A percentile compares a stretch with the other conserved stretches of the same genome.
Conservation (phyloP, 2,888 invertebrate genomes). For the Glyphotaelius pellucidus region DNA sequence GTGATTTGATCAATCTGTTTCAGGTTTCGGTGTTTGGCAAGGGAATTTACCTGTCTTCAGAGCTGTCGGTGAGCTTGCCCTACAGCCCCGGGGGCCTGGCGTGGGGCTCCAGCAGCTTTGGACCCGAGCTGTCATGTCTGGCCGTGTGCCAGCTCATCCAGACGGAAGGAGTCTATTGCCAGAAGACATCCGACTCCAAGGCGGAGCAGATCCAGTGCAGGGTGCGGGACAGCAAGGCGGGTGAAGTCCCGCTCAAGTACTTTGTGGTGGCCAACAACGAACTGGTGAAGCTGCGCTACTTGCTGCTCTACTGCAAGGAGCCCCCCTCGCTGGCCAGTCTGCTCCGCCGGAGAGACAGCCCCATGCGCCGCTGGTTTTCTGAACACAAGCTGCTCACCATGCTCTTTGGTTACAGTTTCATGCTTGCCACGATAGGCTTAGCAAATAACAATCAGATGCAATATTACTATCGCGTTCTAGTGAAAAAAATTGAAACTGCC, state of each 20-base stretch:
- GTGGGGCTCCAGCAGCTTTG: slow-evolving; percentile 87
- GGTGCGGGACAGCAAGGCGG: slow-evolving; percentile 68
- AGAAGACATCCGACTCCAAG: not conserved
- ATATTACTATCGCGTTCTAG: slow-evolving; percentile 79
- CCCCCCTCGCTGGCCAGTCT: slow-evolving; percentile 14
- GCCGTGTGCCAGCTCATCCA: slow-evolving; percentile 88
- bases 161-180: not conserved
- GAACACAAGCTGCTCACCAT: slow-evolving; percentile 80
- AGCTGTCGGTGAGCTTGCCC: slow-evolving; percentile 83
- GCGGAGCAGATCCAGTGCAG: slow-evolving; percentile 25
- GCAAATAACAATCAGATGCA: slow-evolving; percentile 81
- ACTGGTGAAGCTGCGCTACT: slow-evolving; percentile 84
- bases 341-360: slow-evolving; percentile 66
- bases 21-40: slow-evolving; percentile 83
- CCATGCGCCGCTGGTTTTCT: slow-evolving; percentile 78
- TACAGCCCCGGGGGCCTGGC: slow-evolving; percentile 85
- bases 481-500: slow-evolving; percentile 70
- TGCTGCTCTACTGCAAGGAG: slow-evolving; percentile 82
- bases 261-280: slow-evolving; percentile 88
- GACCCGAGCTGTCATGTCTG: slow-evolving; percentile 86
- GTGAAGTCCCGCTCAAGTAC: slow-evolving; percentile 80
- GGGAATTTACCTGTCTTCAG: slow-evolving; percentile 86
- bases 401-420: slow-evolving; percentile 80
- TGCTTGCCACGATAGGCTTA: slow-evolving; percentile 81
- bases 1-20: slow-evolving; percentile 3